These are phyloP conservation scores for Montipora cactus DNA, from an alignment of 64 coral and sea anemone genomes.

Conservation along the genomic window DNA sequence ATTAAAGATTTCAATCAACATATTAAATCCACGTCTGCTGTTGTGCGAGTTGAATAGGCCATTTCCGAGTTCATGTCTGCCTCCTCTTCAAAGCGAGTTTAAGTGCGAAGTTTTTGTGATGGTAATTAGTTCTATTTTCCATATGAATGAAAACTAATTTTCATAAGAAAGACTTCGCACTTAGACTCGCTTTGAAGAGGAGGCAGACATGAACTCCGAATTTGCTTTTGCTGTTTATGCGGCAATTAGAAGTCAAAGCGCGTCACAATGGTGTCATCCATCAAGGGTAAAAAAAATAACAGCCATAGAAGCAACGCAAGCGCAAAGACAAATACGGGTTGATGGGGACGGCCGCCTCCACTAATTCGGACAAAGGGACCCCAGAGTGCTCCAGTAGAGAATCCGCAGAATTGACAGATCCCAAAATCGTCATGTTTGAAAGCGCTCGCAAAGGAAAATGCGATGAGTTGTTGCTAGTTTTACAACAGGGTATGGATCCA, in stretches of 20 bases:
- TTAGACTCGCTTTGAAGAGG: too few species aligned
- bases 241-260: neutral
- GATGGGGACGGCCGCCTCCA: slow-evolving; percentile 21
- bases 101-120: too few species aligned
- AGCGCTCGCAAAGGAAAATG: slow-evolving; percentile 18
- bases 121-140: too few species aligned
- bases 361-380: neutral
- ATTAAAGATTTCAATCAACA: too few species aligned
- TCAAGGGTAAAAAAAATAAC: neutral
- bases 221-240: too few species aligned
- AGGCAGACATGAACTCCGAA: too few species aligned
- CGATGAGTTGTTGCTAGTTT: neutral
- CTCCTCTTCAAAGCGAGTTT: too few species aligned
- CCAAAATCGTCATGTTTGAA: slow-evolving; percentile 24
- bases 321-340: neutral
- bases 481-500: slow-evolving; percentile 39
- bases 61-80: too few species aligned
- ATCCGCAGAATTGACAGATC: slow-evolving; percentile 4
- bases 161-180: too few species aligned
- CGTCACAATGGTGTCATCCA: slow-evolving; percentile 6
- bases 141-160: too few species aligned
- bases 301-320: neutral
- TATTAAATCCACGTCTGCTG: too few species aligned
- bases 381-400: neutral
- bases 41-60: too few species aligned